Base-by-base conservation (phyloP, 2,797 vertebrate genomes). In the Loriculus beryllinus region DNA sequence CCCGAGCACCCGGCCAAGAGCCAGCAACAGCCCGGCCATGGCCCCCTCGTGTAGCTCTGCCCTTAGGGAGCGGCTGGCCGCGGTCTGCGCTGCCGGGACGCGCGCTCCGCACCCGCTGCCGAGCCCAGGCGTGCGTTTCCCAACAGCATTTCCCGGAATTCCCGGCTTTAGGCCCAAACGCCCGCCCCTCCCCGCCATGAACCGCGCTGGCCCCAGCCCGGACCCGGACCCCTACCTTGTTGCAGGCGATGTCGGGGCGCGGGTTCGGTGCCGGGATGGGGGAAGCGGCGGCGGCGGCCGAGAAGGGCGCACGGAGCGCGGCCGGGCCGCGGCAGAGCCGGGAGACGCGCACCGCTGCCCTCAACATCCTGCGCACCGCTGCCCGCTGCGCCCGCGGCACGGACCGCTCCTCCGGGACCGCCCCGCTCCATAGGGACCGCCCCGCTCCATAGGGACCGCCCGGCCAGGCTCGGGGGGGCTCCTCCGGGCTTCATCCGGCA, bases 241-340 rank as follows among this genome's bases (percentile, higher is more conserved):
- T 93, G 21, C 8, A 93, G 77, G 91, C 54, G 91, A 93, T 63
- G 54, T 93, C 91, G 43, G 91, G 91, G 3, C 71, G 86, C 48
- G 86, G 68, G 92, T 90, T 87, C 74, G 92, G 84, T 17, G 91
- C 91, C 60, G 91, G 91, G 82, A 93, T 90, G 5, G 84, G 84
- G 14, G 84, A 91, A 56, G 49, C 26, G 33, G 79, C 74, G 42
- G 86, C 75, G 42, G 88, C 82, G 65, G 91, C 89, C 51, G 48
- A 19, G 48, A 65, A 92, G 40, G 88, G 71, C 12, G 84, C 76
- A 17, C n/a, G 25, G 65, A 85, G 65, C 48, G 20, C 64, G 69
- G 52, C 31, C 26, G 65, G 64, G 70, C 23, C 63, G 51, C 51
- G 77, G 83, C 79, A 76, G 92, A 88, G 69, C 88, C 75, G 82